Base-by-base conservation (phyloP, 2,888 invertebrate species). In the Deilephila elpenor region DNA sequence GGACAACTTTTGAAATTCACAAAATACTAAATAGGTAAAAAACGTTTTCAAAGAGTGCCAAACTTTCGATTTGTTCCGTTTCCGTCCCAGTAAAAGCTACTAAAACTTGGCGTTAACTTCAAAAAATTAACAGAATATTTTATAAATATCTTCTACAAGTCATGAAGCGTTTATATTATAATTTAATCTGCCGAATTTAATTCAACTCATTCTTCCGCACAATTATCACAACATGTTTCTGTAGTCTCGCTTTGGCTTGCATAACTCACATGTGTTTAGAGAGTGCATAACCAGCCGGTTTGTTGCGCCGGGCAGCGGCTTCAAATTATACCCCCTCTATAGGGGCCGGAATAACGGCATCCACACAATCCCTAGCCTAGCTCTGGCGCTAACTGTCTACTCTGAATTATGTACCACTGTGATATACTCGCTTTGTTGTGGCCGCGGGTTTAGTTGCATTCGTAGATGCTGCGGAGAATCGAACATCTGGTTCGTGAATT, bases 301-400 rank as follows among this genome's bases (percentile, higher is more conserved):
- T 37, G 59, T 37, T 77, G 80, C 75, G 76, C 78, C 77, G 74
- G 75, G 77, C 77, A 74, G 74, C 73, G 74, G 78, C 79, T 78
- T 83, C 78, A 78, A 83, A 84, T 83, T 81, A 79, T 78, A 78
- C 77, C 73, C 73, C 80, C 78, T 77, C 78, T 81, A 81, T 79
- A 53, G 71, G 59, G 78, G 79, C 79, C 76, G 71, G 79, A 25
- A 67, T 84, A 86, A 86, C 86, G 86, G 86, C 73, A 81, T 75
- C 71, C 64, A 32, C 73, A 67, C 67, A 67, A 25, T 67, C 25
- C 67, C 25, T 44, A 51, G 67, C 20, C 67, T 67, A 67, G 51
- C 34, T n/a, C 37, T 62, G 37, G 34, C 25, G 44, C 67, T 67
- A 51, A 67, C 44, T 67, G 51, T 67, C 25, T 37, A 17, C 51